Evolutionary conservation across 2,888 invertebrate species (phyloP).

Genomic region (Matsumyia berberina): DNA sequence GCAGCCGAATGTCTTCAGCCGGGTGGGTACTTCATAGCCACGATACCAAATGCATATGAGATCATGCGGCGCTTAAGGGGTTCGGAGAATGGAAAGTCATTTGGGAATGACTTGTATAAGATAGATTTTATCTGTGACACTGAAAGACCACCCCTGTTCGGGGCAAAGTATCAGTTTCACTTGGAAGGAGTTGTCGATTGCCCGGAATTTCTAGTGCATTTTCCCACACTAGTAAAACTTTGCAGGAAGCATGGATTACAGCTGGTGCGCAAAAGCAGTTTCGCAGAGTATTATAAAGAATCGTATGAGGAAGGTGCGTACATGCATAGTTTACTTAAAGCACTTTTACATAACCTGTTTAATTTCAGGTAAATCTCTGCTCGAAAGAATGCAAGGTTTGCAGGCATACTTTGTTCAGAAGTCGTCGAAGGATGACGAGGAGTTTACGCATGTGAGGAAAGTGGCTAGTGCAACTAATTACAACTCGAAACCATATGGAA

Average conservation of each 20-base stretch:
- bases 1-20: slow-evolving; percentile 94
- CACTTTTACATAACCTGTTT: not conserved
- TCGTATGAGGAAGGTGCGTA: slow-evolving; percentile 79
- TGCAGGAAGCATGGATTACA: slow-evolving; percentile 90
- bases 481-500: slow-evolving; percentile 87
- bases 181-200: slow-evolving; percentile 98
- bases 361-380: slow-evolving; percentile 84
- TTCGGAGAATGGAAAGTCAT: slow-evolving; percentile 85
- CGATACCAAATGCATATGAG: slow-evolving; percentile 96
- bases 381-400: slow-evolving; percentile 92
- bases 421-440: slow-evolving; percentile 86
- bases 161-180: slow-evolving; percentile 97
- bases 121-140: slow-evolving; percentile 90
- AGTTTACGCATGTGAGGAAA: slow-evolving; percentile 90
- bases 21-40: slow-evolving; percentile 98
- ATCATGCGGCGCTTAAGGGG: slow-evolving; percentile 91
- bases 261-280: slow-evolving; percentile 88
- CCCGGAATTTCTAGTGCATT: slow-evolving; percentile 98
- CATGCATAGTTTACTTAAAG: not conserved
- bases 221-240: slow-evolving; percentile 91
- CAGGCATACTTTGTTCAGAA: slow-evolving; percentile 89
- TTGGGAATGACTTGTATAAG: slow-evolving; percentile 92
- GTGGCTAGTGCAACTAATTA: slow-evolving; percentile 84
- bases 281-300: slow-evolving; percentile 90
- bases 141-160: slow-evolving; percentile 92